Evolutionary conservation across 2,888 invertebrate genomes (phyloP).

Genomic region (Thecophora atra): DNA sequence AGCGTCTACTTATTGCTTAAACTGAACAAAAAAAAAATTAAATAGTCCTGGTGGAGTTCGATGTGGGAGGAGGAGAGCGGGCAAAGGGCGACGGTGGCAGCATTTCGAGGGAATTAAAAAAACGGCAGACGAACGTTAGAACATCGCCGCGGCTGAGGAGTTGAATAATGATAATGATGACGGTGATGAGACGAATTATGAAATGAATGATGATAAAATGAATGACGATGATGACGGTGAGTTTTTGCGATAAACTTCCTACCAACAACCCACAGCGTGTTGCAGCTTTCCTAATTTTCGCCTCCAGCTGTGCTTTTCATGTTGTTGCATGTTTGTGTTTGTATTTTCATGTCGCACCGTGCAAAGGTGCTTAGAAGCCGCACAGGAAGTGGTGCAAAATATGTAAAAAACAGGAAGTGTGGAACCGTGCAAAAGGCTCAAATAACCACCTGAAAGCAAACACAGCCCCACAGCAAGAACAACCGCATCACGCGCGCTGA

Average conservation of each 20-base stretch:
- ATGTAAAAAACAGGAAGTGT: neutral
- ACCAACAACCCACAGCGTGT: no score
- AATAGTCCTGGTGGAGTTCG: no score
- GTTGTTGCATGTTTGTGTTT: neutral
- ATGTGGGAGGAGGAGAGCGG: no score
- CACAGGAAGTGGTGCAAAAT: neutral
- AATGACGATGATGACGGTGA: neutral
- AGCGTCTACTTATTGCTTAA: no score
- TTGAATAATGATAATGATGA: neutral
- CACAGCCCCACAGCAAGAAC: neutral
- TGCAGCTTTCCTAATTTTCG: no score
- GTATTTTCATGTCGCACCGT: neutral
- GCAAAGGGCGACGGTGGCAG: neutral
- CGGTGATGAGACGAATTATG: neutral
- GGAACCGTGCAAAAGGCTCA: neutral
- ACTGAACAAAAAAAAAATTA: no score
- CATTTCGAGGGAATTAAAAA: neutral
- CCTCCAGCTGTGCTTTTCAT: neutral
- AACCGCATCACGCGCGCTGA: no score
- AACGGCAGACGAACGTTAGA: neutral
- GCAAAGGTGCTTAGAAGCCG: neutral
- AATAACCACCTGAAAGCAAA: neutral
- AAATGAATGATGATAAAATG: neutral
- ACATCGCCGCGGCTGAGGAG: neutral
- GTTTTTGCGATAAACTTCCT: no score